Conservation (phyloP, 2,797 vertebrate genomes). For the Alauda arvensis region DNA sequence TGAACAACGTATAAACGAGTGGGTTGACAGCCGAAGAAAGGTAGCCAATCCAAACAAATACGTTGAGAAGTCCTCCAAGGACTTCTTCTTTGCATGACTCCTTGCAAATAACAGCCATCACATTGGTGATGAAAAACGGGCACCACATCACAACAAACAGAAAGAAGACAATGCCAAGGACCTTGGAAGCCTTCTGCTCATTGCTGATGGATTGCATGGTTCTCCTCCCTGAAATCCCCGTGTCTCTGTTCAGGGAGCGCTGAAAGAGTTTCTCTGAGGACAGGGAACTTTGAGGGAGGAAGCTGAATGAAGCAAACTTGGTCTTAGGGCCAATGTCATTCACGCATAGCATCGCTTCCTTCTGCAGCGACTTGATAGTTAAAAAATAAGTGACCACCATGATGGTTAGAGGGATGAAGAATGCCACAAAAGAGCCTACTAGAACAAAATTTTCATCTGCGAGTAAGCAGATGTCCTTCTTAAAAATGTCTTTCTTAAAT, state of each 20-base stretch:
- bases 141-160: slow-evolving; percentile 98
- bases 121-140: slow-evolving; percentile 95
- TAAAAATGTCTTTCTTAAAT: slow-evolving; percentile 74
- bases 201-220: slow-evolving; percentile 95
- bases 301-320: slow-evolving; percentile 84
- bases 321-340: slow-evolving; percentile 84
- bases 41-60: slow-evolving; percentile 97
- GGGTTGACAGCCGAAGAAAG: slow-evolving; percentile 94
- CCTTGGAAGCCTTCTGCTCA: slow-evolving; percentile 95
- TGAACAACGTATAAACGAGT: slow-evolving; percentile 92
- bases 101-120: slow-evolving; percentile 87
- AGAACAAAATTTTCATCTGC: slow-evolving; percentile 89
- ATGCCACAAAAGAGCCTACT: slow-evolving; percentile 91
- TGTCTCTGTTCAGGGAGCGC: slow-evolving; percentile 82
- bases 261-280: slow-evolving; percentile 89
- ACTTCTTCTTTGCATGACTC: slow-evolving; percentile 77
- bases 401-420: slow-evolving; percentile 92
- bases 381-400: slow-evolving; percentile 96
- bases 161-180: slow-evolving; percentile 94
- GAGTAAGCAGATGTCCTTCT: slow-evolving; percentile 80
- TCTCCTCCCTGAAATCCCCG: slow-evolving; percentile 75
- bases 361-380: slow-evolving; percentile 90
- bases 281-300: slow-evolving; percentile 86
- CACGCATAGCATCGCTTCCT: slow-evolving; percentile 86
- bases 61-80: slow-evolving; percentile 83